These are phyloP conservation scores for Nasonia oneida DNA, from an alignment of 2,888 invertebrate genomes.

Conservation along the genomic window DNA sequence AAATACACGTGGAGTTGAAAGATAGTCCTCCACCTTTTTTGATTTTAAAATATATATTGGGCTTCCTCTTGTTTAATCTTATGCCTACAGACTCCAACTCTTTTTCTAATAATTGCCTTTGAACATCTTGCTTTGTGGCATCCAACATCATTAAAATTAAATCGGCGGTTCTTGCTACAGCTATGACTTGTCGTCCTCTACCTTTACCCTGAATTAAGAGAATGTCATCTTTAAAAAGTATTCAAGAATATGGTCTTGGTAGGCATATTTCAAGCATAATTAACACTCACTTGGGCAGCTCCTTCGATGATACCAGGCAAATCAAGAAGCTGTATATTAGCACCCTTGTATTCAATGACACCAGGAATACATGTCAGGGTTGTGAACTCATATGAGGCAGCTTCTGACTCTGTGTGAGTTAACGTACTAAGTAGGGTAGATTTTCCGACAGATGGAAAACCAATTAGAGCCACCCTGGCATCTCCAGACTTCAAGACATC, in stretches of 20 bases:
- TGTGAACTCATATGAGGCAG: constrained; percentile 99
- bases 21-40: constrained; percentile 98
- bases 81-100: constrained; percentile 99
- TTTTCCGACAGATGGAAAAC: constrained; percentile 99
- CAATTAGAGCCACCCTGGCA: constrained; percentile 98
- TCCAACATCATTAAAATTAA: constrained; percentile 99
- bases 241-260: not conserved
- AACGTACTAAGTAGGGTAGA: constrained; percentile 97
- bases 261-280: not conserved
- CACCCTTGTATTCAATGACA: constrained; percentile 98
- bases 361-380: constrained; percentile 99
- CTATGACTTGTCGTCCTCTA: constrained; percentile 96
- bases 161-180: constrained; percentile 98
- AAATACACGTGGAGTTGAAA: constrained; percentile 96
- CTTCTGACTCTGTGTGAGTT: constrained; percentile 97
- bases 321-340: constrained; percentile 98
- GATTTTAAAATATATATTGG: constrained; percentile 98
- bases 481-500: constrained; percentile 99
- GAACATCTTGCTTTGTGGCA: constrained; percentile 98
- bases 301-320: constrained; percentile 99
- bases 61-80: constrained; percentile 95
- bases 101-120: constrained; percentile 92
- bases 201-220: constrained; percentile 85
- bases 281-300: constrained; percentile 87
- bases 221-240: constrained; percentile 18